Percentiles rank a stretch among this genome's conserved stretches.
Conservation (phyloP, 2,888 invertebrate genomes). For the Cosmia pyralina region DNA sequence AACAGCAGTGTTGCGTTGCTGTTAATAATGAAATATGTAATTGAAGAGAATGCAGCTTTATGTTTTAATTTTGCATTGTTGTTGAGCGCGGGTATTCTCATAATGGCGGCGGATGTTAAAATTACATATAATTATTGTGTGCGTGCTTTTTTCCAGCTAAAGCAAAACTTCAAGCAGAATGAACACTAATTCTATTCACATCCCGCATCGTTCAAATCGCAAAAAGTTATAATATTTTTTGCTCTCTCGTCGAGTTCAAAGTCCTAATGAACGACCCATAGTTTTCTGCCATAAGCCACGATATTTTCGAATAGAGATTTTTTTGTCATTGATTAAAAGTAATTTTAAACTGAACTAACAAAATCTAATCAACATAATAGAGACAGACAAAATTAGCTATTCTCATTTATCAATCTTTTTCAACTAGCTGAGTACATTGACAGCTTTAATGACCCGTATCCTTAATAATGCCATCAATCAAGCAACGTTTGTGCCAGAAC, state of each 20-base stretch:
- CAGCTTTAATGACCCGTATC: constrained; percentile 37
- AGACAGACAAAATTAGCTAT: constrained; percentile 24
- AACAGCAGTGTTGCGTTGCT: constrained; percentile 23
- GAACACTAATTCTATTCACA: constrained; percentile 40
- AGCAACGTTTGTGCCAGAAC: constrained; percentile 13
- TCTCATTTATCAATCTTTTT: constrained; percentile 53
- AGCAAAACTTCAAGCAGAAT: constrained; percentile 24
- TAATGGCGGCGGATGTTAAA: constrained; percentile 37
- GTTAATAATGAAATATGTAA: constrained; percentile 25
- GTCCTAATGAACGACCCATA: neutral
- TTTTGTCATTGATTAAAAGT: neutral
- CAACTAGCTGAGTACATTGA: constrained; percentile 31
- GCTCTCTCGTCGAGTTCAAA: constrained; percentile 27
- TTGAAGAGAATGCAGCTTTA: constrained; percentile 13
- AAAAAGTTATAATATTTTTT: constrained; percentile 25
- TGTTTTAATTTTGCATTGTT: constrained; percentile 36
- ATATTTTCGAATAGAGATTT: neutral
- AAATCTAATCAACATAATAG: constrained; percentile 30
- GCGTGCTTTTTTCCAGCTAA: constrained; percentile 19
- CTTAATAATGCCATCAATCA: constrained; percentile 55
- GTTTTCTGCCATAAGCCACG: constrained; percentile 6
- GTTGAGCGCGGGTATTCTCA: constrained; percentile 1
- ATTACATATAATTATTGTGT: constrained; percentile 33
- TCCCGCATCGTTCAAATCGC: neutral
- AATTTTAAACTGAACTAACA: neutral